Conservation (phyloP, 2,113 vertebrate species). For the Paratilapia polleni region DNA sequence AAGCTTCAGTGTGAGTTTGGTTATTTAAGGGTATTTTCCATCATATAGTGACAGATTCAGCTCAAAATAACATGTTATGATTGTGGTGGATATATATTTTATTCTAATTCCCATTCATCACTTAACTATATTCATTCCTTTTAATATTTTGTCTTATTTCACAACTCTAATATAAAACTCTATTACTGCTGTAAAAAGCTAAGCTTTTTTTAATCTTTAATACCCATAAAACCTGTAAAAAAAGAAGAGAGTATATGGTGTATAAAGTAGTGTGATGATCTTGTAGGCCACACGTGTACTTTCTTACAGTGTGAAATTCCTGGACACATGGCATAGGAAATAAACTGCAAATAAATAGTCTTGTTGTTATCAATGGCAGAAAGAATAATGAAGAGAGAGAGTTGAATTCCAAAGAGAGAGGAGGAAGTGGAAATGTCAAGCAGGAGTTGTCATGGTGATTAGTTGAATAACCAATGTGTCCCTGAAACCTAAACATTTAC, state of each 20-base stretch:
- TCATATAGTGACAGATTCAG: background rate
- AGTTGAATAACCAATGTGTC: constrained; percentile 76
- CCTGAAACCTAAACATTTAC: constrained; percentile 70
- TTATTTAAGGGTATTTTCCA: background rate
- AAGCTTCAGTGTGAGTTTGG: background rate
- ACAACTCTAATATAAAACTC: background rate
- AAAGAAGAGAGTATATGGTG: background rate
- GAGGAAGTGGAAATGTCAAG: constrained; percentile 67
- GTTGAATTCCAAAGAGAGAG: constrained; percentile 59
- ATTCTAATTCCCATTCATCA: background rate
- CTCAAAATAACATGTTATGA: background rate
- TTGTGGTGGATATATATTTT: background rate
- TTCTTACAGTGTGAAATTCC: constrained; percentile 20
- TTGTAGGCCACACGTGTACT: constrained; percentile 18
- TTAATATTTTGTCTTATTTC: background rate
- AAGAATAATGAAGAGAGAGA: constrained; percentile 66
- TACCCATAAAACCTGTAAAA: background rate
- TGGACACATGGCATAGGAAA: constrained; percentile 39
- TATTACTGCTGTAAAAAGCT: background rate
- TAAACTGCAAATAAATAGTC: constrained; percentile 32
- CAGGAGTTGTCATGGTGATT: constrained; percentile 83
- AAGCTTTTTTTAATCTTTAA: background rate
- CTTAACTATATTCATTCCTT: background rate
- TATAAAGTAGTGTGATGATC: constrained; percentile 1
- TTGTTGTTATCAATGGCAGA: constrained; percentile 39